Conservation (phyloP, 2,113 vertebrate species). For the Cyprinodon tularosa region DNA sequence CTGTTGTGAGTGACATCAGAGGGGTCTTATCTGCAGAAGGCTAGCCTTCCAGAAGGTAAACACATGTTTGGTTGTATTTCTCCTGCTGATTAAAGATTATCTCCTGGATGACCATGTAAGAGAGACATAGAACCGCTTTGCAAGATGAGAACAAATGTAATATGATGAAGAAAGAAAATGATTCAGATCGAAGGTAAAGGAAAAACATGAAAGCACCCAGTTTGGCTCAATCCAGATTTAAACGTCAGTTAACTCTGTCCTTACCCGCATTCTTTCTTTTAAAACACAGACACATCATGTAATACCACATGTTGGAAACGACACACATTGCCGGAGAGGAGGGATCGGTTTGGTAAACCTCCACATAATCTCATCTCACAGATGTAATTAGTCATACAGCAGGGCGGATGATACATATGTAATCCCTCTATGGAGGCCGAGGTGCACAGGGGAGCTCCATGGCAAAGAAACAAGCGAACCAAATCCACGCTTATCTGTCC, state of each 20-base stretch:
- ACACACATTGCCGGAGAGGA: slow-evolving; percentile 75
- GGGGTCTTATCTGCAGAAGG: slow-evolving; percentile 75
- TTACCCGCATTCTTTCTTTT: slow-evolving; percentile 60
- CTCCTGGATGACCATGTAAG: slow-evolving; percentile 59
- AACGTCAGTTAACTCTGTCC: slow-evolving; percentile 50
- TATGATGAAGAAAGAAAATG: background rate
- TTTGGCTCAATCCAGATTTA: slow-evolving; percentile 33
- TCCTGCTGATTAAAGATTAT: slow-evolving; percentile 66
- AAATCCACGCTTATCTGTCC: slow-evolving; percentile 69
- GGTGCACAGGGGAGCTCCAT: slow-evolving; percentile 65
- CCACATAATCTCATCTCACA: slow-evolving; percentile 82
- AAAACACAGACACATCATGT: slow-evolving; percentile 55
- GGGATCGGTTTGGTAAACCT: slow-evolving; percentile 77
- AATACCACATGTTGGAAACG: slow-evolving; percentile 72
- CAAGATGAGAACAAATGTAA: background rate
- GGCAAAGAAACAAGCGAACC: slow-evolving; percentile 67
- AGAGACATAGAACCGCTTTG: background rate
- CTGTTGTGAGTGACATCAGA: slow-evolving; percentile 74
- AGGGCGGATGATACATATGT: slow-evolving; percentile 80
- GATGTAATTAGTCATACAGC: slow-evolving; percentile 83
- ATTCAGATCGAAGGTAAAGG: background rate
- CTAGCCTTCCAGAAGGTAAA: slow-evolving; percentile 48
- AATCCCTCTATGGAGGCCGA: slow-evolving; percentile 77
- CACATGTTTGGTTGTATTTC: slow-evolving; percentile 65
- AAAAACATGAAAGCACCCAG: background rate